A percentile compares a stretch with the other conserved stretches of the same genome.
Conservation (phyloP, 2,797 vertebrate genomes). For the Silurus aristotelis region DNA sequence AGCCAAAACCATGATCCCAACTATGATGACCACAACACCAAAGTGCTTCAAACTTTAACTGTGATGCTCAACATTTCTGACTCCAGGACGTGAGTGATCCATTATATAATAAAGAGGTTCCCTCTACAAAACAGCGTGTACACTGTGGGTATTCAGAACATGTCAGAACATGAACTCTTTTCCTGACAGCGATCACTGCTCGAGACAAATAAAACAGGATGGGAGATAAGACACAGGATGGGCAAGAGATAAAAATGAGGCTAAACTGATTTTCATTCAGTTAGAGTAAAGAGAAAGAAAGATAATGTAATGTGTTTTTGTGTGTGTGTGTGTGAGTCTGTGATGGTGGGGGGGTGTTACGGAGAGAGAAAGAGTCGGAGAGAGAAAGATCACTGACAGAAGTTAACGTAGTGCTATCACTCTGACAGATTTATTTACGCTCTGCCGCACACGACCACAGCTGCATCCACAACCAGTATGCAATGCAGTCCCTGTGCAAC, state of each 20-base stretch:
- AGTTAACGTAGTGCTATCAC: constrained; percentile 43
- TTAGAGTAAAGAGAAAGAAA: constrained; percentile 6
- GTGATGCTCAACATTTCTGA: background rate
- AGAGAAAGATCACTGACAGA: constrained; percentile 45
- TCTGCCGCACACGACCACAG: constrained; percentile 37
- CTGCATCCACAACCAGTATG: constrained; percentile 44
- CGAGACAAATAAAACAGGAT: constrained; percentile 31
- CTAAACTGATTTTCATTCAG: constrained; percentile 11
- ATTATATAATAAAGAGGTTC: background rate
- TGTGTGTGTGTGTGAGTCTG: background rate
- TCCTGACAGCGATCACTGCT: constrained; percentile 24
- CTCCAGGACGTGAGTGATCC: background rate
- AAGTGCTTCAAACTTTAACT: background rate
- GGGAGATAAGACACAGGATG: constrained; percentile 16
- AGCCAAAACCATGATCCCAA: background rate
- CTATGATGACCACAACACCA: background rate
- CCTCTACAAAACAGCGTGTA: background rate
- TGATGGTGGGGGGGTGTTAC: background rate
- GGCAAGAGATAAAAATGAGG: constrained; percentile 1
- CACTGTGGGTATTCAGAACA: background rate
- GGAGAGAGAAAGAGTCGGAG: constrained; percentile 16
- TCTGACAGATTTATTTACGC: constrained; percentile 48
- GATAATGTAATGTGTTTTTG: background rate
- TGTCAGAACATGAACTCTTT: constrained; percentile 30
- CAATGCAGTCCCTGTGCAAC: constrained; percentile 26